phyloP scores from a whole-genome alignment of 2,888 invertebrate species.

The Erpobdella octoculata region DNA sequence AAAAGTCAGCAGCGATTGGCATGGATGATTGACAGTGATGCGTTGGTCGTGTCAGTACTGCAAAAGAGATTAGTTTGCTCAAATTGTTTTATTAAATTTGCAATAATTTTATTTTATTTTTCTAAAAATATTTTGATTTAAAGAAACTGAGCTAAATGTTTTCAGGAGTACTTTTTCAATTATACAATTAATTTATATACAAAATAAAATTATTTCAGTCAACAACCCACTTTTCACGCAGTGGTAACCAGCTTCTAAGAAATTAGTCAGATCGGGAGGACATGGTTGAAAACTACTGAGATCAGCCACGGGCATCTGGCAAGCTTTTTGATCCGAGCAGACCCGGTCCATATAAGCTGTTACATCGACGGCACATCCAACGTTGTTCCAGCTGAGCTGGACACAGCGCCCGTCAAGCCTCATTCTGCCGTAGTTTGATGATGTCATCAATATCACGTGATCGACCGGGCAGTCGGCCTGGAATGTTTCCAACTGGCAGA shows the following conservation, averaged over 20 bases:
- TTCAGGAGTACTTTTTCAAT: background rate
- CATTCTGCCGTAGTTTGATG: constrained; percentile 18
- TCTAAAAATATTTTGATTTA: no score
- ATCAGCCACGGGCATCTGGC: constrained; percentile 33
- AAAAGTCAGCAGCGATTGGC: background rate
- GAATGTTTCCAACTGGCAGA: constrained; percentile 23
- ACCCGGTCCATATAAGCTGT: constrained; percentile 33
- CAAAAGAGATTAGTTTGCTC: background rate
- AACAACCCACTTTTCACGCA: constrained; percentile 31
- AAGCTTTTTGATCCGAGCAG: constrained; percentile 34
- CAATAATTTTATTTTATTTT: no score
- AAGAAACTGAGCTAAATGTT: background rate
- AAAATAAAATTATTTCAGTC: background rate
- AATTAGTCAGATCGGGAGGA: constrained; percentile 34
- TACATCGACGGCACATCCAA: constrained; percentile 33
- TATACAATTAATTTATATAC: background rate
- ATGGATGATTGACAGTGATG: background rate
- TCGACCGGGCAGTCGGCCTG: constrained; percentile 12
- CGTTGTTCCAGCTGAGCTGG: constrained; percentile 32
- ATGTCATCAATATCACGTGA: constrained; percentile 16
- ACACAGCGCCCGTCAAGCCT: constrained; percentile 31
- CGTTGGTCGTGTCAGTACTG: background rate
- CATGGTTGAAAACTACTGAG: constrained; percentile 34
- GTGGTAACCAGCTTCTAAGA: constrained; percentile 31
- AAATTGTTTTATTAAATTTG: no score